Evolutionary conservation across 1,140 invertebrate genomes (phyloP), one percentile per base, ranked within the genome.

Genomic region (Trichonephila inaurata): DNA sequence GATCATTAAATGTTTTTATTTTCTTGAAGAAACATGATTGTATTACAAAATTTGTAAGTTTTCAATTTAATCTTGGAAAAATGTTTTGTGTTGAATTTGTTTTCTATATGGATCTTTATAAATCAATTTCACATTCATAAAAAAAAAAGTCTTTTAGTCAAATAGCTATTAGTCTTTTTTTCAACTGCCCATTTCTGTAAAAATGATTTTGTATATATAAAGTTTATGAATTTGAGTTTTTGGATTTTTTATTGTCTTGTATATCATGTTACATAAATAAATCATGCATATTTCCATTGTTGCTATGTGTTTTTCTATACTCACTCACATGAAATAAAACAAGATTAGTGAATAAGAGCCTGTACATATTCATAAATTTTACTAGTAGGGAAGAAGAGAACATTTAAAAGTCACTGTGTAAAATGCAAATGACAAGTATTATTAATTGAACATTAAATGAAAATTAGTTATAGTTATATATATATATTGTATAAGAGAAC

Each of bases 201-300:
- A 93, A 93, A 88, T 24, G 89, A 58, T 89, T 93, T 93, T 93
- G 92, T 93, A 89, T 93, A 93, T 93, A 93, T 85, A 85, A 93
- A 93, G 92, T 93, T 89, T 93, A 93, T 89, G 86, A 88, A 82
- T 87, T 93, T 89, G 58, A 93, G 60, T 64, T 69, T 58, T 33
- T 61, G 62, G 14, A 7, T 87, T 58, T 87, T n/a, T n/a, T 91
- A 51, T 51, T 51, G 51, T 44, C 81, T 82, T 44, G 33, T 21
- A 10, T 44, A 51, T 82, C 6, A 21, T 21, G 19, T 40, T 7
- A 82, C 44, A 44, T 19, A 51, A 82, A 44, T 82, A 4, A 44
- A 44, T 82, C 51, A 51, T 51, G 51, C 51, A 51, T 51, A 51
- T 51, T 51, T 51, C 12, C 21, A 82, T 51, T 51, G 8, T 8